These are phyloP conservation scores for Drosophila subpulchrella DNA, from an alignment of 1,140 invertebrate species.

Conservation along the genomic window DNA sequence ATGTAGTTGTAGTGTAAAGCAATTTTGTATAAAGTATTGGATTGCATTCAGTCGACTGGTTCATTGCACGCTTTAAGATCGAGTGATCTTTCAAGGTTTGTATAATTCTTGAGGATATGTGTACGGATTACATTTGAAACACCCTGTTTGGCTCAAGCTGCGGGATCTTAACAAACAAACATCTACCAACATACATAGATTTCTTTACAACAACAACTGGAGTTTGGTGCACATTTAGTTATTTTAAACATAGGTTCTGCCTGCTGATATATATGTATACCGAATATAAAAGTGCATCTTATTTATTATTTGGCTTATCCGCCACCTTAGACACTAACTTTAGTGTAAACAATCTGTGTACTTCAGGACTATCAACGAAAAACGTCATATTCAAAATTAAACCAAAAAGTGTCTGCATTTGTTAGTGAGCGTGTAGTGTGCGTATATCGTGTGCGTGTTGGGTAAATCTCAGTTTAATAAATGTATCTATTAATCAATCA, in stretches of 20 bases:
- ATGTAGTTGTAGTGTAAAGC: background rate
- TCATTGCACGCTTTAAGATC: background rate
- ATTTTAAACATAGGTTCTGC: conserved; percentile 33
- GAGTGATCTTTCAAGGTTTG: background rate
- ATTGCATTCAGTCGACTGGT: conserved; percentile 1
- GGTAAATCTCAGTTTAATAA: conserved; percentile 16
- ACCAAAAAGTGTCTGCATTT: conserved; percentile 28
- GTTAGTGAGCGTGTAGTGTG: conserved; percentile 12
- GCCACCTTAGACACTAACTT: conserved; percentile 16
- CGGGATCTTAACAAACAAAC: conserved; percentile 46
- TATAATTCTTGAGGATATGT: conserved; percentile 20
- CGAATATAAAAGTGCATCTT: conserved; percentile 22
- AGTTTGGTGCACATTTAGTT: conserved; percentile 53
- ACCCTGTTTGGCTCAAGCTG: background rate
- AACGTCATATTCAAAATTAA: conserved; percentile 21
- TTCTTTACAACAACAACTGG: conserved; percentile 66
- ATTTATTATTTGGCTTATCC: conserved; percentile 46
- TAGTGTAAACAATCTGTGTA: conserved; percentile 23
- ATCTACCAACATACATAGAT: conserved; percentile 45
- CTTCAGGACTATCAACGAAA: conserved; percentile 27
- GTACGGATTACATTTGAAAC: conserved; percentile 8
- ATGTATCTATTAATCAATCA: conserved; percentile 12
- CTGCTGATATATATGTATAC: conserved; percentile 20
- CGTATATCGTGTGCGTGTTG: conserved; percentile 34
- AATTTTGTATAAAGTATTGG: background rate